Evolutionary conservation across 2,797 vertebrate genomes (phyloP).

Genomic region (Eulemur mongoz): DNA sequence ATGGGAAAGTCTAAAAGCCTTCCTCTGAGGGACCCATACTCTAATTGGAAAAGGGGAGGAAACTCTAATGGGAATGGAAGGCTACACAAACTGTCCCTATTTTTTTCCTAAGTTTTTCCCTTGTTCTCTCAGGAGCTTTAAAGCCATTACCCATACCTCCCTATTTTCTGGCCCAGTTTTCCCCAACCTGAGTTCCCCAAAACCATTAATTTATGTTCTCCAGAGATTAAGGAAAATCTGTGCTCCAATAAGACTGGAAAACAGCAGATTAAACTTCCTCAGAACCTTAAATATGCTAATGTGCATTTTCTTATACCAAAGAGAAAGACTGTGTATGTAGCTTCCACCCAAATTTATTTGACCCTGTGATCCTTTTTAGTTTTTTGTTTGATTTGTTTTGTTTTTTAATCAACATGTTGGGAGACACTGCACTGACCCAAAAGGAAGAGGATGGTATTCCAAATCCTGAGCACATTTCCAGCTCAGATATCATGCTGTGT

Average conservation of each 20-base stretch:
- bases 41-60: conserved; percentile 77
- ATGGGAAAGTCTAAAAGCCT: conserved; percentile 70
- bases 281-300: neutral
- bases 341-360: neutral
- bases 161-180: conserved; percentile 76
- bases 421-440: neutral
- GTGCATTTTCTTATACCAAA: neutral
- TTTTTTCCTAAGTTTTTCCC: conserved; percentile 60
- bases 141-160: conserved; percentile 76
- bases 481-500: neutral
- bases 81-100: conserved; percentile 69
- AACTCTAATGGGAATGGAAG: conserved; percentile 68
- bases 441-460: neutral
- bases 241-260: conserved; percentile 60
- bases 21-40: conserved; percentile 64
- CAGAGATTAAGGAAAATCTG: conserved; percentile 56
- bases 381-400: neutral
- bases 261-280: conserved; percentile 33
- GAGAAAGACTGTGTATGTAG: neutral
- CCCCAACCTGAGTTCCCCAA: conserved; percentile 65
- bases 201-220: conserved; percentile 74
- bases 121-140: conserved; percentile 72
- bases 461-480: neutral
- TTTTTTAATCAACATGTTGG: neutral
- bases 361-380: neutral